Base-by-base conservation (phyloP, 1,140 invertebrate genomes). In the Drosophila nigrodunni region DNA sequence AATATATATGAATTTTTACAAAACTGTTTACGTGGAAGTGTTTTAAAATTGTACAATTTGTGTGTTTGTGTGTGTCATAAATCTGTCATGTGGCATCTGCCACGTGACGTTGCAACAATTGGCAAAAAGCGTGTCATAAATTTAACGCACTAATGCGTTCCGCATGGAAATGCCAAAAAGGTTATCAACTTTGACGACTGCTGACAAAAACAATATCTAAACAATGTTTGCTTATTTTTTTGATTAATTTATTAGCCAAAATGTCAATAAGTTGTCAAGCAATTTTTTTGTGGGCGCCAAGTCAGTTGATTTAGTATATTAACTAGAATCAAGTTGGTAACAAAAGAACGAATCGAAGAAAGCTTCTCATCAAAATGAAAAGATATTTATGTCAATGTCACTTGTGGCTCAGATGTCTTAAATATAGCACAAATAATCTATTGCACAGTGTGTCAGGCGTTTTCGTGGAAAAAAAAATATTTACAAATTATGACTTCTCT, bases 111-210 rank as follows among this genome's bases (percentile, higher is more conserved):
- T 60, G 49, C 37, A 54, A 54, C 41, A 39, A 75, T 52, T 54
- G 18, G 39, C 5, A 58, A 44, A 30, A 7, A 50, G 11, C 39
- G 13, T n/a, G 62, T 61, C 50, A 54, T 65, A 70, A 70, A 70
- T 64, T 60, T 57, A 55, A 18, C 8, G 9, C 21, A 65, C 54
- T 70, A 74, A 74, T 65, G 60, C 72, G 37, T 69, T 77, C 60
- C 65, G 47, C 75, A 70, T 78, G 55, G 60, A 70, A 9, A 55
- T 70, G 72, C 68, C 59, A 47, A 15, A 67, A 43, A 59, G 44
- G 44, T 68, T 64, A 64, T 68, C 64, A 74, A 61, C 39, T 15
- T 69, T 69, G 75, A 74, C 44, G 71, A 69, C 50, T 39, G 44
- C 58, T 54, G 62, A 58, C 52, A 55, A 54, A 30, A 35, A 47